Conservation (phyloP, 2,888 invertebrate species). For the Nemoura dubitans region DNA sequence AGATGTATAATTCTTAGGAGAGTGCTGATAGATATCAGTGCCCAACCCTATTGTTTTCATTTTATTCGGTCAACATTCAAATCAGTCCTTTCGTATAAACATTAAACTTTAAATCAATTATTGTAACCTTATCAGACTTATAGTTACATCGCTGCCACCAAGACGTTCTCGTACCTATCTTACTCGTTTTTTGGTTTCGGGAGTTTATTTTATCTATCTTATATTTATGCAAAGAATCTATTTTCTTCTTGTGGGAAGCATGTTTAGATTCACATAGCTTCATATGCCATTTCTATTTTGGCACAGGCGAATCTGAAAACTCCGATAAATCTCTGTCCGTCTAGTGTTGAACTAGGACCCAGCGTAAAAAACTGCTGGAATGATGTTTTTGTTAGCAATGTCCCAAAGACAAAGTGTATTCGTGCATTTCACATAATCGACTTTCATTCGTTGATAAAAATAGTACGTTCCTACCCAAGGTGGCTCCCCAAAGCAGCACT, state of each 20-base stretch:
- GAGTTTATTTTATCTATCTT: background rate
- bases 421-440: background rate
- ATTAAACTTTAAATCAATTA: no score
- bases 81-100: no score
- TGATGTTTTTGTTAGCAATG: background rate
- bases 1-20: no score
- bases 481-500: background rate
- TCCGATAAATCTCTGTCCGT: background rate
- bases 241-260: background rate
- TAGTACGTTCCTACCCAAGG: background rate
- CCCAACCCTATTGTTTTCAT: no score
- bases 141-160: no score
- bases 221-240: background rate
- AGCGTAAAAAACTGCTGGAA: background rate
- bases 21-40: no score
- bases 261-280: background rate
- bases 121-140: no score
- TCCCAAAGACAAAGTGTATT: background rate
- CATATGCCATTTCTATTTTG: background rate
- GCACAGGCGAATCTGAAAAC: background rate
- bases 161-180: background rate
- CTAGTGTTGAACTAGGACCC: background rate
- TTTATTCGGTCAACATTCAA: no score
- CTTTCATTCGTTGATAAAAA: background rate
- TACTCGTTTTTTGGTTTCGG: background rate